These are phyloP conservation scores for Gallinago stenura DNA, from an alignment of 2,797 vertebrate species.

Conservation along the genomic window DNA sequence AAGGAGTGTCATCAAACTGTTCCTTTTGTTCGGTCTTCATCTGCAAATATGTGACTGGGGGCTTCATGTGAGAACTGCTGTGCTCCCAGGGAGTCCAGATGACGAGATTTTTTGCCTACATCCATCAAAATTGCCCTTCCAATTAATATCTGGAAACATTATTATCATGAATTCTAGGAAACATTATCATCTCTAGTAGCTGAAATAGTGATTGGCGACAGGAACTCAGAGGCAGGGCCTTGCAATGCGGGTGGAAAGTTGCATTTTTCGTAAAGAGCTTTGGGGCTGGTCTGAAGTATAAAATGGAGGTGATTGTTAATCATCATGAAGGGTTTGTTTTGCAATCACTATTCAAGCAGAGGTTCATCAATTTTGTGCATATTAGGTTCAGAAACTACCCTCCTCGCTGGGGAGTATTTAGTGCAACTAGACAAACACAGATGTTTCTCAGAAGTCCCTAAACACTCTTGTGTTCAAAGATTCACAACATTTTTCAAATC, in stretches of 20 bases:
- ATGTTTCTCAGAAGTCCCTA: conserved; percentile 41
- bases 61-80: accelerated
- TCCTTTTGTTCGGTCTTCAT: neutral
- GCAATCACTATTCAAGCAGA: neutral
- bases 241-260: neutral
- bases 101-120: neutral
- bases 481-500: conserved; percentile 32
- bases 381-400: neutral
- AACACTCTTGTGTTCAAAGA: neutral
- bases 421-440: conserved; percentile 48
- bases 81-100: neutral
- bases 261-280: neutral
- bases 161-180: neutral
- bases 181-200: accelerated
- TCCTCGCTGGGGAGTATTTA: conserved; percentile 22
- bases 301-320: neutral
- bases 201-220: neutral
- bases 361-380: conserved; percentile 44
- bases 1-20: neutral
- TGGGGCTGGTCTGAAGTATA: neutral
- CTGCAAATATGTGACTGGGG: neutral
- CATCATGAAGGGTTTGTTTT: neutral
- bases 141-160: neutral
- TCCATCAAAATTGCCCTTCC: neutral
- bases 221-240: neutral